Base-by-base conservation (phyloP, 2,113 vertebrate species). In the Ceuthmochares aereus region DNA sequence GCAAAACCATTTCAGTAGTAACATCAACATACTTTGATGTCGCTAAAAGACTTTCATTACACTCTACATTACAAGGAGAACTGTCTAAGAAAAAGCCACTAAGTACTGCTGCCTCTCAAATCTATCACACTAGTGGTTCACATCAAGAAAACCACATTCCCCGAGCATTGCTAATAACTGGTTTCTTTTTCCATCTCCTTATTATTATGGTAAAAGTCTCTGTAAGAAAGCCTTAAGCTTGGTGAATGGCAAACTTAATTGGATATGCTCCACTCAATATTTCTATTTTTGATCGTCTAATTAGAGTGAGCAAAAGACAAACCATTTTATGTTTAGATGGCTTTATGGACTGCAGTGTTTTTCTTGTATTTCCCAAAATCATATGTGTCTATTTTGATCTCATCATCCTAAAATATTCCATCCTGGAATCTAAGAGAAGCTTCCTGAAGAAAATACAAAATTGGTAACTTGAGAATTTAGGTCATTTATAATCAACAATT, bases 231-330 rank as follows among this genome's bases (percentile, higher is more conserved):
- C 55, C 84, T 90, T 42, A 77, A 90, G 66, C 59, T 12, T 54
- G n/a, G 88, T 54, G 66, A 79, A 95, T 47, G 54, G 69, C n/a
- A 94, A 79, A 84, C 51, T 82, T 87, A 81, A 90, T 84, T 97
- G 86, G 80, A 26, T 51, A 42, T 86, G 76, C 60, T n/a, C 5
- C 72, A 63, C 58, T 93, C 26, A 86, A 76, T 94, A 90, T 58
- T 92, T 94, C 96, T 97, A 96, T 95, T 96, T 96, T 92, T 66
- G 93, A 64, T 87, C 37, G 64, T 21, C 56, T 95, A 96, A 96
- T 96, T 96, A 90, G 90, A 72, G 70, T 79, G 83, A 77, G 86
- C 43, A 89, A 89, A 84, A 87, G 85, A 56, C 45, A 94, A 93
- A 67, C 30, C 18, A 11, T 56, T 90, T 84, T 81, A 36, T 70